Evolutionary conservation across 1,140 invertebrate genomes (phyloP).

Genomic region (Pararge aegeria): DNA sequence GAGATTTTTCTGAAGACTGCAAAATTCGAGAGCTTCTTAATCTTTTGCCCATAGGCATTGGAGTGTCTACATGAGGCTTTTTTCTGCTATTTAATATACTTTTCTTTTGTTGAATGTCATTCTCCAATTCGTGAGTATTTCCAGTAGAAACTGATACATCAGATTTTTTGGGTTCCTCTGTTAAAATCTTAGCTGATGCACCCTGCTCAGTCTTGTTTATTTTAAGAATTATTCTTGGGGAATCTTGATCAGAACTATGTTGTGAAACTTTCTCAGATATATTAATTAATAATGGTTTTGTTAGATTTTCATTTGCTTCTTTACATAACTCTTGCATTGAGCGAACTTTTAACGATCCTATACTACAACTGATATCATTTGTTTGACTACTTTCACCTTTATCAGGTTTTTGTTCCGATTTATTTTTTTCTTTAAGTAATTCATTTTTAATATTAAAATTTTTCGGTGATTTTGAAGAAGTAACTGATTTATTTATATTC

Average conservation of each 20-base stretch:
- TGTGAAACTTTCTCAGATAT: slow-evolving; percentile 61
- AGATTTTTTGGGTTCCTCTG: slow-evolving; percentile 61
- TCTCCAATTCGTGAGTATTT: slow-evolving; percentile 45
- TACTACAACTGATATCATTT: slow-evolving; percentile 20
- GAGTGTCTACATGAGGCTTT: slow-evolving; percentile 40
- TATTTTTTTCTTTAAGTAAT: slow-evolving; percentile 24
- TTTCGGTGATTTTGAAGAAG: slow-evolving; percentile 23
- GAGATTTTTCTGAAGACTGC: slow-evolving; percentile 54
- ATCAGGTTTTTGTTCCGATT: slow-evolving; percentile 15
- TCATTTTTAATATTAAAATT: slow-evolving; percentile 23
- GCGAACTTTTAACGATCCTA: slow-evolving; percentile 22
- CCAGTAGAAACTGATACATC: slow-evolving; percentile 41
- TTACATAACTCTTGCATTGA: slow-evolving; percentile 50
- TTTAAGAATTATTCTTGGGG: slow-evolving; percentile 78
- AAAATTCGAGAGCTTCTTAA: slow-evolving; percentile 65
- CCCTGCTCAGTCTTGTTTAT: slow-evolving; percentile 79
- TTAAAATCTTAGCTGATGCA: slow-evolving; percentile 74
- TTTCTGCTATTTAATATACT: slow-evolving; percentile 50
- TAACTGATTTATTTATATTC: slow-evolving; percentile 31
- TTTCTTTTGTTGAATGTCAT: slow-evolving; percentile 54
- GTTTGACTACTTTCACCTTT: slow-evolving; percentile 8
- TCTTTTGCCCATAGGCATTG: slow-evolving; percentile 56
- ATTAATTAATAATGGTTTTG: slow-evolving; percentile 73
- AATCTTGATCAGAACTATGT: slow-evolving; percentile 74
- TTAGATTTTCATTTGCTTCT: slow-evolving; percentile 57